Evolutionary conservation across 2,888 invertebrate genomes (phyloP).

Genomic region (Eulithis prunata): DNA sequence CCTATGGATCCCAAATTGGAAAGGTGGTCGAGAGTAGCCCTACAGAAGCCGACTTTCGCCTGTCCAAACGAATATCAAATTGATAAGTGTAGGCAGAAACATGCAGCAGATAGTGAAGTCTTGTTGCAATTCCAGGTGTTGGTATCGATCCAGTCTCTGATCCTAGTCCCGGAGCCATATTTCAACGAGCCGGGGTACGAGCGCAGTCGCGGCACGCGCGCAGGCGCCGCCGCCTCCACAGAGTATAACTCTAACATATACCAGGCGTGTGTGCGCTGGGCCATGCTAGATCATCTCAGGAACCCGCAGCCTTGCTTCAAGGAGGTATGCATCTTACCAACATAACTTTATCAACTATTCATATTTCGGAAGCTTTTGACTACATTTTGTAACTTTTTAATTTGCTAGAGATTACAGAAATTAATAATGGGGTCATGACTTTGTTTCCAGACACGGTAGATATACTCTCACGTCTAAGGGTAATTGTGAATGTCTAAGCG

Average conservation of each 20-base stretch:
- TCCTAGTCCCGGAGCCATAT: constrained; percentile 96
- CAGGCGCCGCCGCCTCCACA: constrained; percentile 94
- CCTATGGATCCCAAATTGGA: too few species aligned
- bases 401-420: too few species aligned
- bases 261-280: constrained; percentile 97
- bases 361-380: too few species aligned
- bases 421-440: too few species aligned
- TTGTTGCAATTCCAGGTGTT: constrained; percentile 85
- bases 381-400: too few species aligned
- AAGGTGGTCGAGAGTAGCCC: too few species aligned
- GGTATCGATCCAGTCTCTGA: constrained; percentile 96
- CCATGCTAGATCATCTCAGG: constrained; percentile 96
- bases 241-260: constrained; percentile 98
- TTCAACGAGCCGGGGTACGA: constrained; percentile 98
- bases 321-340: constrained; percentile 83
- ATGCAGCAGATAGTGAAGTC: background rate
- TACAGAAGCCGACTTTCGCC: too few species aligned
- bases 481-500: too few species aligned
- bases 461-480: too few species aligned
- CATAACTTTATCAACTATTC: background rate
- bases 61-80: too few species aligned
- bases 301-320: constrained; percentile 96
- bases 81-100: too few species aligned
- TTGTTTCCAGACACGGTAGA: too few species aligned
- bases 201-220: constrained; percentile 93